Base-by-base conservation (phyloP, 2,888 invertebrate genomes). In the Drosophila mulleri region DNA sequence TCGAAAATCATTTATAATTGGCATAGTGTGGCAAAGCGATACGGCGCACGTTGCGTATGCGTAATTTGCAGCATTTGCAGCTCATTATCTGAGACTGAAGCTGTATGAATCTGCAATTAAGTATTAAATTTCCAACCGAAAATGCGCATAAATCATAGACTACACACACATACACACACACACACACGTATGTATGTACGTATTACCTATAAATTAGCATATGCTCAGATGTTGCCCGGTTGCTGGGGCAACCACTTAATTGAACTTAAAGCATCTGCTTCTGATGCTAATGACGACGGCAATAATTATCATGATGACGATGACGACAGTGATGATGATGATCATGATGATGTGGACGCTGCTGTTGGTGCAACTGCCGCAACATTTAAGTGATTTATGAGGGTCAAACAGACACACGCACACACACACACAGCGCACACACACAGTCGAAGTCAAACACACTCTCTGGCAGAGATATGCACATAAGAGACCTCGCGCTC, bases 351-450 rank as follows among this genome's bases (percentile, higher is more conserved):
- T 47, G 60, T 29, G 66, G 50, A 18, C 37, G 45, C 16, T 37
- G 41, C 26, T 60, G 47, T 18, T 57, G 53, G 66, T 66, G 64
- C 65, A 48, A 79, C 67, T 80, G 83, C 65, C 64, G 62, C 62
- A 80, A 72, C 72, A 81, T 80, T 88, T 78, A 70, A 69, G 71
- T 86, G 86, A 86, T 89, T 86, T 86, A 86, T 89, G 86, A 65
- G 68, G 72, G 73, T 67, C 77, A 73, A 37, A 37, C 56, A 60
- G 32, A 56, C 59, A 26, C 44, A 32, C 26, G 5, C 26, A 26
- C 26, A 26, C 26, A 26, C 26, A 26, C 26, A 26, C 26, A 26
- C 26, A 26, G 23, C 26, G 26, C 42, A 35, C 26, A 29, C 26
- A 41, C 18, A 41, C 41, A 52, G 37, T 8, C 39, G 23, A 53